Evolutionary conservation across 2,113 vertebrate genomes (phyloP), one percentile per base, ranked within the genome.

Genomic region (Dinomys branickii): DNA sequence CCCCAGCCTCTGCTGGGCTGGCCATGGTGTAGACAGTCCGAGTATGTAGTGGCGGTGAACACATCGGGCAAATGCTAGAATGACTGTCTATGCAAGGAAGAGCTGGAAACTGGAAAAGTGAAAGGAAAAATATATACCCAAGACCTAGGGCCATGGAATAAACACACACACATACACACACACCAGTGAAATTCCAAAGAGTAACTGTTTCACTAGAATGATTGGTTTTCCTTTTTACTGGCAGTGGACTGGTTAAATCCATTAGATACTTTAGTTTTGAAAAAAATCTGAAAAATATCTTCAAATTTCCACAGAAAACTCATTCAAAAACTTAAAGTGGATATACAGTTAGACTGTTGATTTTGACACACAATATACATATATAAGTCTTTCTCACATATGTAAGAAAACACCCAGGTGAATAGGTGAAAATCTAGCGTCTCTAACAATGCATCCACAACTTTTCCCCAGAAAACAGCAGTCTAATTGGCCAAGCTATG

Each of bases 161-260:
- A 94, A 41, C 58, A 54, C 59, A 95, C 58, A 92, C 91, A 91
- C 24, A 44, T 7, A 90, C 91, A 91, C 41, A 77, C 4, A 67
- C 26, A 77, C 5, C 47, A 47, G 47, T 35, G 71, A 73, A 56
- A 88, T 90, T 63, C 88, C 88, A 85, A 17, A 24, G 52, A 73
- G n/a, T 58, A 30, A 90, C 58, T 96, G 52, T 95, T 95, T 94
- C 41, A 94, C 10, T 85, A 33, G 20, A 75, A 33, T 41, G 17
- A 24, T 38, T 93, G 12, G 63, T 96, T 91, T 89, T 82, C 38
- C 35, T 22, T 94, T 85, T 94, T 78, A 65, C 24, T 91, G 73
- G 41, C 22, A 88, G 16, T 71, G 26, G 84, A 65, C n/a, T 88
- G 47, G 82, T 58, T 61, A 38, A 89, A 75, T 93, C 35, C 84